Evolutionary conservation across 2,888 invertebrate species (phyloP).

Genomic region (Polymixis lichenea): DNA sequence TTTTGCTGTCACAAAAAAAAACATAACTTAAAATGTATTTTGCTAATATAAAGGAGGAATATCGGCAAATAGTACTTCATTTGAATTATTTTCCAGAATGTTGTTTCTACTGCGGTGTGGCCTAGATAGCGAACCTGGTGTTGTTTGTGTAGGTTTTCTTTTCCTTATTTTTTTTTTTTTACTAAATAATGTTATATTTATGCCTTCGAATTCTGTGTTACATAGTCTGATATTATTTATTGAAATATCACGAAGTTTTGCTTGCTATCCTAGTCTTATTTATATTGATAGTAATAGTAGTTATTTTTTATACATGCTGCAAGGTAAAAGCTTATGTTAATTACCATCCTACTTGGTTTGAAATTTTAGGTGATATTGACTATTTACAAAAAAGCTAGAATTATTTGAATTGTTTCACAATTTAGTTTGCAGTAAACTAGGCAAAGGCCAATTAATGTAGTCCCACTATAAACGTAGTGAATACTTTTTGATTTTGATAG

Average conservation of each 20-base stretch:
- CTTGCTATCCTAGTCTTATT: not conserved
- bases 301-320: not conserved
- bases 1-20: not conserved
- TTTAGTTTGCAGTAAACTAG: not conserved
- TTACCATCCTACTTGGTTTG: too few relatives aligned
- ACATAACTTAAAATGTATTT: not conserved
- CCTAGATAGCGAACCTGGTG: conserved; percentile 75
- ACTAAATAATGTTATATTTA: not conserved
- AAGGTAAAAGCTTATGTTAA: not conserved
- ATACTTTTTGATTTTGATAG: not conserved
- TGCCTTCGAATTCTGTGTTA: not conserved
- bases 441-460: not conserved
- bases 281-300: not conserved
- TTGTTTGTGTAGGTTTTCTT: conserved; percentile 62
- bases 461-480: not conserved
- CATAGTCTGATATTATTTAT: not conserved
- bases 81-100: conserved; percentile 69
- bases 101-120: conserved; percentile 68
- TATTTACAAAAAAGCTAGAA: not conserved
- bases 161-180: conserved; percentile 21
- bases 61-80: conserved; percentile 23
- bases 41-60: not conserved
- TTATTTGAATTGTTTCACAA: not conserved
- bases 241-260: not conserved
- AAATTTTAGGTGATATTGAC: too few relatives aligned